Conservation (phyloP, 2,888 invertebrate genomes). For the Lithodes maja region DNA sequence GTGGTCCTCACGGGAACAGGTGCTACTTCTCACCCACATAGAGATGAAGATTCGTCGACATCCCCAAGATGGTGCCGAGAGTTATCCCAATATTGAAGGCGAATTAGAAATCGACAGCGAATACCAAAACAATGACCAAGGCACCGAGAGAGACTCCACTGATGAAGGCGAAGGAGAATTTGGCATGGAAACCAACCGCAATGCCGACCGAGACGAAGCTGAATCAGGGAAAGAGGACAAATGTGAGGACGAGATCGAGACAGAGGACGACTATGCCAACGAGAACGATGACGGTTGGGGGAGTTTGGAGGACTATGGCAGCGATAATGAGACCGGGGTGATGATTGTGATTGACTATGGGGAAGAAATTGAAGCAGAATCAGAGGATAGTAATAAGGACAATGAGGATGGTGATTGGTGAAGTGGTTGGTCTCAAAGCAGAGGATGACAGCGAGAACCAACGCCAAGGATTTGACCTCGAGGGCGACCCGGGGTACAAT, state of each 20-base stretch:
- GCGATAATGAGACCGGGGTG: not conserved
- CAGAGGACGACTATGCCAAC: not conserved
- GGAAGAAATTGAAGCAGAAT: not conserved
- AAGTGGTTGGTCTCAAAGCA: not conserved
- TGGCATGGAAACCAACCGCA: not conserved
- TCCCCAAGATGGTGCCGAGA: not conserved
- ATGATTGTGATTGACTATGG: not conserved
- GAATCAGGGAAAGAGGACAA: not conserved
- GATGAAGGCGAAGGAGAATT: not conserved
- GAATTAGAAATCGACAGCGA: not conserved
- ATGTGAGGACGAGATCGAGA: not conserved
- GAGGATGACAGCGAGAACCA: not conserved
- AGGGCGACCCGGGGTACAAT: not conserved
- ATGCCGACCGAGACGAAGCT: not conserved
- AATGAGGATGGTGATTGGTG: not conserved
- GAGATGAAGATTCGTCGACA: conserved; percentile 54
- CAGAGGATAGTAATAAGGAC: not conserved
- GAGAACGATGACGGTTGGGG: not conserved
- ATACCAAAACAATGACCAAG: not conserved
- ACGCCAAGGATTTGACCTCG: not conserved
- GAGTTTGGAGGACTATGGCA: not conserved
- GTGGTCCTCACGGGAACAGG: conserved; percentile 49
- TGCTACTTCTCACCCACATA: conserved; percentile 45
- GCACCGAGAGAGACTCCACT: not conserved
- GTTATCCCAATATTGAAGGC: not conserved